Evolutionary conservation across 2,888 invertebrate species (phyloP), one percentile per base, ranked within the genome.

Genomic region (Platycheirus rosarum): DNA sequence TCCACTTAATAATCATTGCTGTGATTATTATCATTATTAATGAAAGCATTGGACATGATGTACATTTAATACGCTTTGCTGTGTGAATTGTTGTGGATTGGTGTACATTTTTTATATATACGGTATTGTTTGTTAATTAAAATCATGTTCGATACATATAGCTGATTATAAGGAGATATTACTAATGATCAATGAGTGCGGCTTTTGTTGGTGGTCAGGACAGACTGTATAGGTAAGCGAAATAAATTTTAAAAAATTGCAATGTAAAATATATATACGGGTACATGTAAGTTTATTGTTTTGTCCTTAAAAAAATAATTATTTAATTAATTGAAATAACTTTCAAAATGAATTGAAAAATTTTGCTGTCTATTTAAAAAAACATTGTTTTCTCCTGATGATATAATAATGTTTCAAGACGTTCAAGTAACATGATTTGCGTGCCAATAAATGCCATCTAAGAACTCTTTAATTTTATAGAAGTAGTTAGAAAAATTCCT

Each of bases 21-120:
- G 73, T 73, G 78, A 79, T 79, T 79, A 73, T 79, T 79, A 73
- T n/a, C n/a, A n/a, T 79, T 73, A 69, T 73, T 69, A 79, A 79
- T 79, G 78, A 26, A 68, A 55, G 68, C 40, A 68, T 53, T 73
- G 35, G 13, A 9, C 26, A 62, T 16, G 16, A 9, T 23, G 35
- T 65, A 40, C 20, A 35, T 62, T 40, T 29, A 26, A 51, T 60
- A 71, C 62, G 42, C 8, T 37, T 35, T 32, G 9, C 18, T 35
- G 20, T 48, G 16, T 40, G 23, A 5, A 37, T 26, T 53, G 23
- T 40, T 63, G 35, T 37, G 46, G 23, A 20, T 46, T 14, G 55
- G 37, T 62, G 9, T 11, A 18, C 37, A 57, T 8, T 40, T 55
- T 74, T 29, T 16, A n/a, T 16, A 53, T 65, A 6, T 13, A 11